These are phyloP conservation scores for Drosophila histrio DNA, from an alignment of 2,888 invertebrate species.

Conservation along the genomic window DNA sequence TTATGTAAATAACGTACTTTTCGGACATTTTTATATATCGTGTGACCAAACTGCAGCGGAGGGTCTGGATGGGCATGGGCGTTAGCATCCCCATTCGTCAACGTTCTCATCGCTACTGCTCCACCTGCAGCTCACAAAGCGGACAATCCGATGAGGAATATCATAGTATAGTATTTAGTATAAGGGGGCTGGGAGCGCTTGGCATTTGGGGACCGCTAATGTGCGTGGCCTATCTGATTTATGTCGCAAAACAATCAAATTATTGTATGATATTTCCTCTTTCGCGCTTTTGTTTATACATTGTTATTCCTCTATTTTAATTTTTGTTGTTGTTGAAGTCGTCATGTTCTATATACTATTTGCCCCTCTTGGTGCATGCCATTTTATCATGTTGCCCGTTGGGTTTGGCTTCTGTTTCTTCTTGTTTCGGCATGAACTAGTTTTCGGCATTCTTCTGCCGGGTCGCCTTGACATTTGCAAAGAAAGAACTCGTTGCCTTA, in stretches of 20 bases:
- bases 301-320: conserved; percentile 19
- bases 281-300: conserved; percentile 29
- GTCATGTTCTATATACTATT: conserved; percentile 19
- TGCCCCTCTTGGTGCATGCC: conserved; percentile 19
- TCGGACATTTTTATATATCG: conserved; percentile 9
- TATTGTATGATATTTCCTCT: conserved; percentile 51
- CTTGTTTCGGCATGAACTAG: conserved; percentile 32
- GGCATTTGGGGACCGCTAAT: conserved; percentile 32
- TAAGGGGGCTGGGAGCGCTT: neutral
- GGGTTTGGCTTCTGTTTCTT: conserved; percentile 25
- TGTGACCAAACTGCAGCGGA: conserved; percentile 19
- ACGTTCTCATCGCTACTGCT: neutral
- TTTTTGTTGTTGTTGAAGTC: neutral
- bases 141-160: neutral
- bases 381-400: conserved; percentile 37
- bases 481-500: neutral
- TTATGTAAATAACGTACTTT: conserved; percentile 44
- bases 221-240: conserved; percentile 69
- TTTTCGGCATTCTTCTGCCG: conserved; percentile 5
- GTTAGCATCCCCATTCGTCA: conserved; percentile 6
- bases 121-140: conserved; percentile 11
- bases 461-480: conserved; percentile 6
- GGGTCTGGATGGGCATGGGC: conserved; percentile 28
- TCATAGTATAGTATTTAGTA: neutral
- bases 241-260: conserved; percentile 70